phyloP scores from a whole-genome alignment of 1,140 invertebrate species.

The Cotesia chilonis region DNA sequence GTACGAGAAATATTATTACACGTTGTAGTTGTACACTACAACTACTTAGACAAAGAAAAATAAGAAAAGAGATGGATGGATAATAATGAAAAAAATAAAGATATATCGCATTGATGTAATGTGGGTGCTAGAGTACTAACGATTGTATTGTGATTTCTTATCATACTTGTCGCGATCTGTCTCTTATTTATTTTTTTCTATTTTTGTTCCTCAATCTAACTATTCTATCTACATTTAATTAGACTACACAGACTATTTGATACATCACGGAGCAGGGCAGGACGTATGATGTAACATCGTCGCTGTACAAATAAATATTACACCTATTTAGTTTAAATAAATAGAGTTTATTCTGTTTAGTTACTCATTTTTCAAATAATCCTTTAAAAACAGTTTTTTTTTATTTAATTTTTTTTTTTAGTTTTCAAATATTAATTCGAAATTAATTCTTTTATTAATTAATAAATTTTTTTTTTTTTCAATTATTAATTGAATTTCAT shows the following conservation, averaged over 20 bases:
- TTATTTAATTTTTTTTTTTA: too few species aligned
- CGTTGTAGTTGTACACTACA: background rate
- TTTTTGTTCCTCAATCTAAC: constrained; percentile 8
- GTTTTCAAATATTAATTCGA: too few species aligned
- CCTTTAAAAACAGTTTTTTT: too few species aligned
- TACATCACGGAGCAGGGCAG: background rate
- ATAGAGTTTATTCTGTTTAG: too few species aligned
- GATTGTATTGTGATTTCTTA: constrained; percentile 12
- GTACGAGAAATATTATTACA: constrained; percentile 24
- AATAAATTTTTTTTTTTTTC: too few species aligned
- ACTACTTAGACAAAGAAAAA: background rate
- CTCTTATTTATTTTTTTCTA: background rate
- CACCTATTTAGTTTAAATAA: too few species aligned
- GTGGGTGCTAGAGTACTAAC: constrained; percentile 7
- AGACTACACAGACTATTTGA: background rate
- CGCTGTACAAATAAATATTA: background rate
- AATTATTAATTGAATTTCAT: too few species aligned
- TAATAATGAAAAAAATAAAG: background rate
- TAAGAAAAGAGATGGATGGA: constrained; percentile 2
- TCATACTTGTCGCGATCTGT: constrained; percentile 15
- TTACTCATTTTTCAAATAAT: too few species aligned
- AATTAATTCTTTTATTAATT: too few species aligned
- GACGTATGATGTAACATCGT: constrained; percentile 15
- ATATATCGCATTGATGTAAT: background rate
- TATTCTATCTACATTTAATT: background rate